These are phyloP conservation scores for Tupaia chinensis DNA, from an alignment of 2,113 vertebrate genomes.

Conservation along the genomic window DNA sequence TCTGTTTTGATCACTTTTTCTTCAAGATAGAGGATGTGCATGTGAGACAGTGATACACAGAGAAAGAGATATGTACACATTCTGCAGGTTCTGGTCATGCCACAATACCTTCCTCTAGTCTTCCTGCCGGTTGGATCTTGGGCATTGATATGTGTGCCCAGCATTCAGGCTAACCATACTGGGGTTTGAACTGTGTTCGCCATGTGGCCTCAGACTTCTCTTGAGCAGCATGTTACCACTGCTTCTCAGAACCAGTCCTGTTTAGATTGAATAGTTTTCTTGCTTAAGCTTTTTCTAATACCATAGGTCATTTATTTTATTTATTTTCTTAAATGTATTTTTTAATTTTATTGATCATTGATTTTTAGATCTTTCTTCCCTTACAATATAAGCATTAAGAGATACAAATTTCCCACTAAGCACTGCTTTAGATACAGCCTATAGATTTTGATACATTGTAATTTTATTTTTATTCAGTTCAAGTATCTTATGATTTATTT, in stretches of 20 bases:
- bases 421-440: neutral
- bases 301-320: neutral
- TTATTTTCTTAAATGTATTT: neutral
- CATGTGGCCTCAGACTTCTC: too few species aligned
- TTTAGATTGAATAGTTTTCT: neutral
- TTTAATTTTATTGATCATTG: neutral
- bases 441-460: neutral
- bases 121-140: too few species aligned
- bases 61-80: too few species aligned
- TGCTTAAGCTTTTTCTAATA: conserved; percentile 46
- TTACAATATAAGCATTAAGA: conserved; percentile 20
- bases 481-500: conserved; percentile 48
- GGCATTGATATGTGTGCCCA: too few species aligned
- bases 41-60: too few species aligned
- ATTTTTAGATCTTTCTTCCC: conserved; percentile 40
- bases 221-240: too few species aligned
- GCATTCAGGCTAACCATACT: too few species aligned
- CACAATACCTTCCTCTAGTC: too few species aligned
- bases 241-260: too few species aligned
- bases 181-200: too few species aligned
- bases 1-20: conserved; percentile 29
- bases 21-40: neutral
- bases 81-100: too few species aligned
- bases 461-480: conserved; percentile 22
- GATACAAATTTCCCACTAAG: neutral